Evolutionary conservation across 2,888 invertebrate species (phyloP), one percentile per base, ranked within the genome.

Genomic region (Pycnomerus fuliginosus): DNA sequence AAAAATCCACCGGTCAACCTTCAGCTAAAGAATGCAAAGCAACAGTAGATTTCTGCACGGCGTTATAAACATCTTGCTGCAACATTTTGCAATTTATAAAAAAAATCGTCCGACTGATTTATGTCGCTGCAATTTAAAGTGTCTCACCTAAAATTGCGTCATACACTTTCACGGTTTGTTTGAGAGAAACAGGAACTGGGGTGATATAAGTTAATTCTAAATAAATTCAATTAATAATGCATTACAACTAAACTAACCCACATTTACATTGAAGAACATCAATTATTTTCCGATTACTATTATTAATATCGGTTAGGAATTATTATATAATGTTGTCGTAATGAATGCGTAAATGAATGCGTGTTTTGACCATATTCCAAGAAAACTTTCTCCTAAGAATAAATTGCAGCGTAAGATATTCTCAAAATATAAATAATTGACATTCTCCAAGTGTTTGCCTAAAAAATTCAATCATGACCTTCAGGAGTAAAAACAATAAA

Each of bases 1-100:
- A 36, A 36, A 48, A 44, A 33, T 25, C 22, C 30, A 38, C 44
- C 40, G 38, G 50, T 46, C 39, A 46, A 50, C 50, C 50, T 50
- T 50, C 44, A 43, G 39, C 29, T 48, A 28, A n/a, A n/a, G 20
- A n/a, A n/a, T 27, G 12, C 25, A 23, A 31, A 14, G 31, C 32
- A 14, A 27, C 37, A 38, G 32, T 16, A 37, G 12, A 43, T 43
- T 24, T 37, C 36, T 43, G 32, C 30, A 43, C 32, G 31, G 16
- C 5, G 37, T 32, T 38, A 38, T 31, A 24, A 31, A 27, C 4
- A 4, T 8, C 4, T 8, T 28, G 12, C 10, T 11, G 8, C 20
- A 20, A 8, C 20, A 20, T 20, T 20, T 28, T 28, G 28, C 12
- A 28, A 28, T 7, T 13, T 12, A 12, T 28, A 28, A 13, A 28